Base-by-base conservation (phyloP, 37 sponge, comb jelly and placozoan genomes). In the Beroe ovata region DNA sequence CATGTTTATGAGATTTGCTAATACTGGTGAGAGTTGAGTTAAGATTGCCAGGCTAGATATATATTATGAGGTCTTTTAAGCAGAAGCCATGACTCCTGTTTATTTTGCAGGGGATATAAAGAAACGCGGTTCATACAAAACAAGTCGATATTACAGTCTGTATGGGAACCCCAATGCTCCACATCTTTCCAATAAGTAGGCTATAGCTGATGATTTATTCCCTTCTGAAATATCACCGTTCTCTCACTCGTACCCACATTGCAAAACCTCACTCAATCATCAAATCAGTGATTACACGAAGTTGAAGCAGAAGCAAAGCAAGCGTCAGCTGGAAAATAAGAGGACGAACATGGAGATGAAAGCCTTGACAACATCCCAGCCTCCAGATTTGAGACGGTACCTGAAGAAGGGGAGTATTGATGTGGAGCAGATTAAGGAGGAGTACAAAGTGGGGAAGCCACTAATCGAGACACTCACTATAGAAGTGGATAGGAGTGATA, bases 151-250 rank as follows among this genome's bases (percentile, higher is more conserved):
- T 19, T 77, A 77, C 54, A 77, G 54, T 40, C 8, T 77, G 28
- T 77, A 77, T 36, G 84, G 84, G 22, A 77, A 77, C 54, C 84
- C 84, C 25, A 77, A 77, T 36, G 84, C 84, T 3, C 84, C 84
- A 2, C 41, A 36, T 35, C 41, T 77, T 41, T 54, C 39, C 1
- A 77, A 8, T 20, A 77, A 77, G 84, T 77, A 6, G 19, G n/a
- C n/a, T n/a, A n/a, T n/a, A n/a, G n/a, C n/a, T n/a, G n/a, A n/a
- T n/a, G n/a, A n/a, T n/a, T n/a, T n/a, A n/a, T 58, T 58, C 59
- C 59, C 59, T 58, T 58, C 18, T n/a, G n/a, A n/a, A n/a, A n/a
- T n/a, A n/a, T n/a, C n/a, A n/a, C n/a, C n/a, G n/a, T n/a, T n/a
- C n/a, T n/a, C n/a, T n/a, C n/a, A n/a, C n/a, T n/a, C n/a, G n/a